phyloP scores from a whole-genome alignment of 2,797 vertebrate species.

The Periophthalmus magnuspinnatus region DNA sequence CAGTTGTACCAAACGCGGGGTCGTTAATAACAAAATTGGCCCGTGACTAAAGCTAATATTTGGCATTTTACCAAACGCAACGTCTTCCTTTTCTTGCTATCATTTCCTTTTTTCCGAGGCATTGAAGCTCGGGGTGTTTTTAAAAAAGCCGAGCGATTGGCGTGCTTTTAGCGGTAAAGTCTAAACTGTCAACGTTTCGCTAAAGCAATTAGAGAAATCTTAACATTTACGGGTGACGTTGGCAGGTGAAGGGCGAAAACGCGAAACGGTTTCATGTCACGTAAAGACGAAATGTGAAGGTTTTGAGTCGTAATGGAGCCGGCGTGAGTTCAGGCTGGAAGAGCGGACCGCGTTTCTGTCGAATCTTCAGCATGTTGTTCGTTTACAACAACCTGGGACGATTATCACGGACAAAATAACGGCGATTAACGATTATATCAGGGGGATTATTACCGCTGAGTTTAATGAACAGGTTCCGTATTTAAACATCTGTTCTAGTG shows the following conservation, averaged over 20 bases:
- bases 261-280: background rate
- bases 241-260: background rate
- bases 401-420: no score
- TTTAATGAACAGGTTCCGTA: no score
- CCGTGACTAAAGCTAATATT: conserved; percentile 37
- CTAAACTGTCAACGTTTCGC: background rate
- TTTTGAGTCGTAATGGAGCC: no score
- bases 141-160: conserved; percentile 25
- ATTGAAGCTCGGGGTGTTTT: conserved; percentile 28
- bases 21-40: conserved; percentile 34
- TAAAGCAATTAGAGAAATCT: background rate
- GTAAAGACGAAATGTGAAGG: background rate
- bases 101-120: conserved; percentile 17
- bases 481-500: no score
- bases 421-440: no score
- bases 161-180: background rate
- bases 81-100: conserved; percentile 24
- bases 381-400: no score
- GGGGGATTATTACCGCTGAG: no score
- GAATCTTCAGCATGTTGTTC: no score
- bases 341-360: no score
- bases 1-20: conserved; percentile 20
- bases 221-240: background rate
- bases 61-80: conserved; percentile 41
- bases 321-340: no score